These are phyloP conservation scores for Burhinus bistriatus DNA, from an alignment of 2,113 vertebrate genomes.

Conservation along the genomic window DNA sequence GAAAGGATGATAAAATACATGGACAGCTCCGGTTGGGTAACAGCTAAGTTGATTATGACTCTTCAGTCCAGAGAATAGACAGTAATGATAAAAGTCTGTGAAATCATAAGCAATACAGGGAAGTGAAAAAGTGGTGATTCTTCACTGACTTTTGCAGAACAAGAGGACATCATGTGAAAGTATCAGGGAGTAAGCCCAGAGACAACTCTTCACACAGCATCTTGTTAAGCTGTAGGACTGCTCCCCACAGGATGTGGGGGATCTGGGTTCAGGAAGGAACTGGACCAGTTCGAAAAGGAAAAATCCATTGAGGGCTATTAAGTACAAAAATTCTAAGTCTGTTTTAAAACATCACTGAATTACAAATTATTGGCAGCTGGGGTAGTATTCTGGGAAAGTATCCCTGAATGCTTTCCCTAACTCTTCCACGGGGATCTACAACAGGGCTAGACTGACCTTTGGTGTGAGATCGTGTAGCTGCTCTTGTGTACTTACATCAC, in stretches of 20 bases:
- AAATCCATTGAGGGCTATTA: slow-evolving; percentile 15
- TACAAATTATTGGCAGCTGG: slow-evolving; percentile 37
- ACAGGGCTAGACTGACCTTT: background rate
- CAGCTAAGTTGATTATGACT: background rate
- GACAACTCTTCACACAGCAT: background rate
- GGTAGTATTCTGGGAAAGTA: slow-evolving; percentile 34
- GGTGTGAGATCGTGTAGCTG: background rate
- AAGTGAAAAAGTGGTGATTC: background rate
- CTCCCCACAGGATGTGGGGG: background rate
- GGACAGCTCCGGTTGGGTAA: background rate
- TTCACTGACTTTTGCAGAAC: background rate
- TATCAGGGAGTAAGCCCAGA: background rate
- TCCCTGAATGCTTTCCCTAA: background rate
- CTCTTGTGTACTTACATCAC: background rate
- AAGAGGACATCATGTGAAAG: background rate
- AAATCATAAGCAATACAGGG: background rate
- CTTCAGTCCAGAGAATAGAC: background rate
- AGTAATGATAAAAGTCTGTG: background rate
- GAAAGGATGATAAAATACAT: background rate
- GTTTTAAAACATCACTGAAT: background rate
- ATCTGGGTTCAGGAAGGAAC: background rate
- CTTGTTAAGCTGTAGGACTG: background rate
- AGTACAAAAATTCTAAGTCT: background rate
- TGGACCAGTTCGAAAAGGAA: background rate
- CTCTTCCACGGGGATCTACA: background rate